Evolutionary conservation across 2,888 invertebrate genomes (phyloP), one percentile per base, ranked within the genome.

Genomic region (Bembecia ichneumoniformis): DNA sequence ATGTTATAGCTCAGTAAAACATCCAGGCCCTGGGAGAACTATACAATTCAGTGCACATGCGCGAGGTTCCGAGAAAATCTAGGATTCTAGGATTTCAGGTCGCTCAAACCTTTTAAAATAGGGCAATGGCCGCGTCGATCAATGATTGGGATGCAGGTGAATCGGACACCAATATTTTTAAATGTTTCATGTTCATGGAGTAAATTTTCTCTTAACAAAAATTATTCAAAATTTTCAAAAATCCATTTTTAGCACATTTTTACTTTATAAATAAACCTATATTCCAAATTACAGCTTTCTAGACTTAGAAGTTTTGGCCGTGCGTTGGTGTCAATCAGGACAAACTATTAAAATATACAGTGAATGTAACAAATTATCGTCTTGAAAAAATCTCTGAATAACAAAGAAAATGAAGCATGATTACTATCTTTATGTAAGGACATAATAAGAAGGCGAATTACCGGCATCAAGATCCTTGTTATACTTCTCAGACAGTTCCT

Each of bases 401-500:
- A 40, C 4, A 13, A 40, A 13, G 13, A n/a, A n/a, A 13, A 40
- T 40, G 55, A 52, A 52, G 52, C 47, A 35, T 51, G 53, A 55
- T 53, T 52, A 47, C 51, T 5, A 47, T 47, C 47, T 51, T 51
- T 55, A 52, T 40, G 47, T 52, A 53, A 51, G 36, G 46, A 53
- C 46, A 48, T 58, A 52, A 53, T 52, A 48, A 44, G 17, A 52
- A 45, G 28, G 47, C 36, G 48, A 59, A 76, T 67, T 62, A 88
- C 88, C 77, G 3, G 92, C 91, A 77, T 97, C 97, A 62, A 96
- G 87, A 70, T 97, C 94, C 76, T 94, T 94, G 64, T 90, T 92
- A 75, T 93, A 95, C 71, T 93, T 93, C 70, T 93, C 91, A 44
- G 94, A 91, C 52, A 98, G 88, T 68, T 96, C 95, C 70, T 95